Conservation (phyloP, 2,888 invertebrate species). For the Amorpha juglandis region DNA sequence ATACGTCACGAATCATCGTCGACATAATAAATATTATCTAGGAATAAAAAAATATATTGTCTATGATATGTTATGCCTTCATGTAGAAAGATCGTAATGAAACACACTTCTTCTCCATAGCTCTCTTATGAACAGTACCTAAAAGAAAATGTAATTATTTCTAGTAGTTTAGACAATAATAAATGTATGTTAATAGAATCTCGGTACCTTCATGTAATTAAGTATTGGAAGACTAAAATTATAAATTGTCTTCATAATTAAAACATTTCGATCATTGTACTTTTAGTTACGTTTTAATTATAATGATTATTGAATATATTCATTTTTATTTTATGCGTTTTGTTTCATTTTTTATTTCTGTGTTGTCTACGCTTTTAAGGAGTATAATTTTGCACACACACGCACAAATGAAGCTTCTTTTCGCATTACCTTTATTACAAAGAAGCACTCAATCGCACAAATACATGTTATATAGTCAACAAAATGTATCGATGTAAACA, state of each 20-base stretch:
- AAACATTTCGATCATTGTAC: slow-evolving; percentile 63
- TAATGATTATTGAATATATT: slow-evolving; percentile 81
- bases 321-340: slow-evolving; percentile 82
- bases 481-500: background rate
- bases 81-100: slow-evolving; percentile 8
- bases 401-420: slow-evolving; percentile 2
- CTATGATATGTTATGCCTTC: slow-evolving; percentile 31
- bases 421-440: background rate
- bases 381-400: background rate
- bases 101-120: slow-evolving; percentile 19
- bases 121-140: slow-evolving; percentile 50
- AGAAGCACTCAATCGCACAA: slow-evolving; percentile 9
- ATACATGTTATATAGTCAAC: background rate
- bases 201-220: slow-evolving; percentile 60
- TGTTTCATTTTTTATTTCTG: slow-evolving; percentile 78
- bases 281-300: slow-evolving; percentile 75
- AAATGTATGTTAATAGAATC: slow-evolving; percentile 68
- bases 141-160: slow-evolving; percentile 59
- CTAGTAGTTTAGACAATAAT: slow-evolving; percentile 29
- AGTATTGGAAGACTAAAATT: slow-evolving; percentile 38
- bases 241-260: slow-evolving; percentile 54
- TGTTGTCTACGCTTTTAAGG: slow-evolving; percentile 41
- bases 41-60: slow-evolving; percentile 34
- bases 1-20: slow-evolving; percentile 64
- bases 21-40: slow-evolving; percentile 39